Evolutionary conservation across 2,888 invertebrate species (phyloP), one percentile per base, ranked within the genome.

Genomic region (Endotricha flammealis): DNA sequence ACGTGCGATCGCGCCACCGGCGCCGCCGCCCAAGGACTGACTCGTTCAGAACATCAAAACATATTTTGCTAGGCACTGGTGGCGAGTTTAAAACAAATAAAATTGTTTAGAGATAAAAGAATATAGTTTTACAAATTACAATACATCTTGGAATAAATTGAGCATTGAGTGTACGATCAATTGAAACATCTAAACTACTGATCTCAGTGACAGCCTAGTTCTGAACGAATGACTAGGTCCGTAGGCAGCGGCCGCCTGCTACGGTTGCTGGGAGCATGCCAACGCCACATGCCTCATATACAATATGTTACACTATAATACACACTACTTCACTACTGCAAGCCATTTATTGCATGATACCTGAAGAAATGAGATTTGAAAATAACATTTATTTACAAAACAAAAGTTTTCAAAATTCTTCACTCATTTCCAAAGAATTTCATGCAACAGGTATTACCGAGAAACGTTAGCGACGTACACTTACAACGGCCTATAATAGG

Each of bases 221-320:
- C 75, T 76, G 79, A 78, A 68, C 67, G 64, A 50, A 55, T 28
- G 51, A 52, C 53, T 44, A 42, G 60, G 63, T 58, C 65, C 66
- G 62, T 34, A 53, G 55, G 69, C 76, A 64, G 63, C 65, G 62
- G 55, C 62, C 52, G 60, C 58, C 56, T 50, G 44, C 68, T 64
- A 64, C 70, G 60, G 63, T 64, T 73, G 77, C 77, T 68, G 81
- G 69, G 74, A 68, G 67, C 85, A 83, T 85, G 85, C 85, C 64
- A 77, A 74, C 79, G 81, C 83, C 67, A 68, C 83, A 82, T 81
- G 78, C 82, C 78, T 72, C 70, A 64, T 77, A 55, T 65, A 73
- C 66, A 69, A 64, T 68, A 68, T 52, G 42, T 57, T 59, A 55
- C 50, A 51, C 46, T 62, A 63, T 56, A 31, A 61, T 59, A 62